Evolutionary conservation across 2,113 vertebrate genomes (phyloP).

Genomic region (Seriola aureovittata): DNA sequence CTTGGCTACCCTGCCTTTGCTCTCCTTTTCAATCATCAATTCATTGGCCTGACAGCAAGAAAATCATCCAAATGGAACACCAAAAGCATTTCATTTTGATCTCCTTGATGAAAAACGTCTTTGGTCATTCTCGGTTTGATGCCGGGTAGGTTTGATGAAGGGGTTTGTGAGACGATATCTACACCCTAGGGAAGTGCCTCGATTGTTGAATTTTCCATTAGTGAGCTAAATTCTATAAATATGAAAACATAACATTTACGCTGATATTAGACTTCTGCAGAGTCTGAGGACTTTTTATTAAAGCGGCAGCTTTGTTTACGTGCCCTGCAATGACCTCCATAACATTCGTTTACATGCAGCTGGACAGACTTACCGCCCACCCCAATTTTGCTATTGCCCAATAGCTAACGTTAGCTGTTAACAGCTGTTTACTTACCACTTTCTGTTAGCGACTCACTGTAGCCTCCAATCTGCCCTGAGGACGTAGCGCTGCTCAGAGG

Average conservation of each 20-base stretch:
- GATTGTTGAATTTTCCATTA: slow-evolving; percentile 7
- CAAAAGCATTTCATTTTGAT: slow-evolving; percentile 41
- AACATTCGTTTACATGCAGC: not conserved
- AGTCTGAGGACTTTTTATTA: too few relatives aligned
- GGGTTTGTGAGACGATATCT: not conserved
- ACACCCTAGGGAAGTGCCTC: not conserved
- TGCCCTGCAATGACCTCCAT: not conserved
- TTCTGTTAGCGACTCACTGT: too few relatives aligned
- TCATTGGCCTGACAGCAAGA: slow-evolving; percentile 29
- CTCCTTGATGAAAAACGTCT: slow-evolving; percentile 43
- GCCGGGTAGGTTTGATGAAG: slow-evolving; percentile 4
- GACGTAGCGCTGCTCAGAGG: too few relatives aligned
- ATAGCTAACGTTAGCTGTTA: too few relatives aligned
- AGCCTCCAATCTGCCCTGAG: too few relatives aligned
- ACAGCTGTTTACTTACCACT: too few relatives aligned
- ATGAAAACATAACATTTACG: not conserved
- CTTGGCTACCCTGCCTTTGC: not conserved
- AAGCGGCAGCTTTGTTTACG: not conserved
- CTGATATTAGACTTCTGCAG: too few relatives aligned
- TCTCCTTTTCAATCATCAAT: slow-evolving; percentile 37
- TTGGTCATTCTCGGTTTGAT: slow-evolving; percentile 40
- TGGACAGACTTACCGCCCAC: not conserved
- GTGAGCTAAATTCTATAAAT: slow-evolving; percentile 6
- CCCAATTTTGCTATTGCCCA: too few relatives aligned
- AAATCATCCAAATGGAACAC: slow-evolving; percentile 33